A percentile compares a stretch with the other conserved stretches of the same genome.
These are phyloP conservation scores for Corythornis madagascariensis DNA, from an alignment of 2,113 vertebrate genomes.

Conservation along the genomic window DNA sequence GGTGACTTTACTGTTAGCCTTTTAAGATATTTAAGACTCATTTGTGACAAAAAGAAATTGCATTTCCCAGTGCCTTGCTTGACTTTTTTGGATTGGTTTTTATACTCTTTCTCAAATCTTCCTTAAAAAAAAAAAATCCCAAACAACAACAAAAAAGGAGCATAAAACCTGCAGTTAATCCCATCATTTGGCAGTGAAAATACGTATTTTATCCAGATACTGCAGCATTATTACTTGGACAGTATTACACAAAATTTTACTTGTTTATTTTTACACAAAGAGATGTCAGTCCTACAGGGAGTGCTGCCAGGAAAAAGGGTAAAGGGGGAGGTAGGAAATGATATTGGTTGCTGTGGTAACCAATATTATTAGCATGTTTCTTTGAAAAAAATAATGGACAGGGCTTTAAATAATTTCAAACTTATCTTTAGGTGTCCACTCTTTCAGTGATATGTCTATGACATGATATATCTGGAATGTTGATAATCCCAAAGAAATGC, in stretches of 20 bases:
- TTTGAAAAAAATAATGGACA: background rate
- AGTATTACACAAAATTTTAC: background rate
- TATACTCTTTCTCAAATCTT: background rate
- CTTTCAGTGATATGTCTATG: background rate
- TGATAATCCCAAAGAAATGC: background rate
- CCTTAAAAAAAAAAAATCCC: background rate
- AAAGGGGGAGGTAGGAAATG: background rate
- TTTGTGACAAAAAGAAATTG: background rate
- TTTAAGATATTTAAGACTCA: background rate
- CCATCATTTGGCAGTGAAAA: background rate
- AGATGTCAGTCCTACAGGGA: background rate
- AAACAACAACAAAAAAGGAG: background rate
- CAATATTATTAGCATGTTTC: background rate
- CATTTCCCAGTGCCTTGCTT: background rate
- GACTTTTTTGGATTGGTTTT: background rate
- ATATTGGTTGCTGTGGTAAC: background rate
- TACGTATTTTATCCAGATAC: background rate
- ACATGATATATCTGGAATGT: background rate
- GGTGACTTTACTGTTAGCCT: background rate
- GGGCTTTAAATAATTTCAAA: background rate
- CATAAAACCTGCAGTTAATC: background rate
- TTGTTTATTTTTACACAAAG: constrained; percentile 15
- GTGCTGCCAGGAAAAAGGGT: background rate
- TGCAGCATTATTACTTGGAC: background rate
- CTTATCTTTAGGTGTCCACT: background rate